phyloP scores from a whole-genome alignment of 2,888 invertebrate genomes.

The Tortrix viridana region DNA sequence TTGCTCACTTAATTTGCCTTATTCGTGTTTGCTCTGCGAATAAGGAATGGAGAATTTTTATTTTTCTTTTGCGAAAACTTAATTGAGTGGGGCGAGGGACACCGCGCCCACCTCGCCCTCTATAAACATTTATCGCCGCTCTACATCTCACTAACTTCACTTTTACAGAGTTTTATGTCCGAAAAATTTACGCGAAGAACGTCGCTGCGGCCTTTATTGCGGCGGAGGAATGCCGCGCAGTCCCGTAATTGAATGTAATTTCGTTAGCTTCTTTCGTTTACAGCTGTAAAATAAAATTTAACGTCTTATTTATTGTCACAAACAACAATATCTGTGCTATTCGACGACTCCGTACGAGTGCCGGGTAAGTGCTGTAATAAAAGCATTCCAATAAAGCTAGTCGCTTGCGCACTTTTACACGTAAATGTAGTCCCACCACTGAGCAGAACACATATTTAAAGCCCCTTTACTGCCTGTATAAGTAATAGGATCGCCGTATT shows the following conservation, averaged over 20 bases:
- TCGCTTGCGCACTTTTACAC: conserved; percentile 45
- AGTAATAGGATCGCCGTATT: conserved; percentile 52
- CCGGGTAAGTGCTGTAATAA: conserved; percentile 52
- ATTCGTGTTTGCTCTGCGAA: conserved; percentile 78
- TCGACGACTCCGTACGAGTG: conserved; percentile 49
- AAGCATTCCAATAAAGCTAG: conserved; percentile 58
- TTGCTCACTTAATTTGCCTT: conserved; percentile 80
- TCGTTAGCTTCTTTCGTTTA: conserved; percentile 81
- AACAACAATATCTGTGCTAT: conserved; percentile 67
- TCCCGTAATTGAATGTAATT: conserved; percentile 83
- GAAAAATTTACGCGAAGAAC: conserved; percentile 81
- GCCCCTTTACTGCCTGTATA: conserved; percentile 62
- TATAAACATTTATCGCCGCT: conserved; percentile 81
- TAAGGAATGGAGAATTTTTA: conserved; percentile 70
- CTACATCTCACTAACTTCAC: conserved; percentile 81
- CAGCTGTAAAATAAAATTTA: conserved; percentile 82
- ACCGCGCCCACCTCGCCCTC: conserved; percentile 47
- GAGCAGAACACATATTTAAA: conserved; percentile 40
- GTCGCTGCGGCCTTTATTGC: conserved; percentile 77
- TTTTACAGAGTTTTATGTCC: conserved; percentile 83
- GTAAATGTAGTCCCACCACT: conserved; percentile 43
- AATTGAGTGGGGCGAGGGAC: conserved; percentile 65
- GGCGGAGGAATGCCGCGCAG: conserved; percentile 69
- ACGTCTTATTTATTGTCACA: conserved; percentile 80
- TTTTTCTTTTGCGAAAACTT: conserved; percentile 68